Percentiles rank a stretch among this genome's conserved stretches.
phyloP scores from a whole-genome alignment of 2,888 invertebrate genomes.

The Lycaena phlaeas region DNA sequence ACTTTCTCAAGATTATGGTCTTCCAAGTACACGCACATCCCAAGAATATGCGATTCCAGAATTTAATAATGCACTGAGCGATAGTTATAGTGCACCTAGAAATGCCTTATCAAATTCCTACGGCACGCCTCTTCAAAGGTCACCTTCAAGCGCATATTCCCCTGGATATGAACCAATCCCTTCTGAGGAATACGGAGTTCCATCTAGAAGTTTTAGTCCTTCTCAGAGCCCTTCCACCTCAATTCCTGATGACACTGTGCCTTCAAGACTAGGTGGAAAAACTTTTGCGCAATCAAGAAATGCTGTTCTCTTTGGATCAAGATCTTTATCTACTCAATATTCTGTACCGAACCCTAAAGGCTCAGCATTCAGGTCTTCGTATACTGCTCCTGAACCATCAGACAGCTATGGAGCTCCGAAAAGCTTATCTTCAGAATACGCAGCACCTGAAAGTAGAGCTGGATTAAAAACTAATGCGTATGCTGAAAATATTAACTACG shows the following conservation, averaged over 20 bases:
- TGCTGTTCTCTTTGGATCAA: slow-evolving; percentile 26
- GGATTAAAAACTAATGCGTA: slow-evolving; percentile 45
- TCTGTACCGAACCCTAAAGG: slow-evolving; percentile 30
- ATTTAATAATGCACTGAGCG: neutral
- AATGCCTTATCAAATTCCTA: neutral
- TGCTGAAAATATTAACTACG: slow-evolving; percentile 41
- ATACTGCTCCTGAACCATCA: neutral
- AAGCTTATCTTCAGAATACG: slow-evolving; percentile 50
- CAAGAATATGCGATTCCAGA: slow-evolving; percentile 3
- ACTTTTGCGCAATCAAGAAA: slow-evolving; percentile 26
- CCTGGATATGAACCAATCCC: slow-evolving; percentile 32
- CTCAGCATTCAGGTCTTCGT: slow-evolving; percentile 26
- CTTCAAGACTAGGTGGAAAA: slow-evolving; percentile 27
- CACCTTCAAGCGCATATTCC: slow-evolving; percentile 5
- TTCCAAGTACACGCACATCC: slow-evolving; percentile 21
- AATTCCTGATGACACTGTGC: slow-evolving; percentile 12
- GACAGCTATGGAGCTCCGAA: slow-evolving; percentile 27
- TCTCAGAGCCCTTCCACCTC: slow-evolving; percentile 18
- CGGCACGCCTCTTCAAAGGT: slow-evolving; percentile 2
- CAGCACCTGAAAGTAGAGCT: slow-evolving; percentile 44
- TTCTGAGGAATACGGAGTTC: slow-evolving; percentile 7
- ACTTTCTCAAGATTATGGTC: slow-evolving; percentile 25
- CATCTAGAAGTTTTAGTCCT: slow-evolving; percentile 10
- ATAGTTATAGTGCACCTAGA: neutral
- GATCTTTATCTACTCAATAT: slow-evolving; percentile 29